These are phyloP conservation scores for Acanthisitta chloris DNA, from an alignment of 2,113 vertebrate species.

Conservation along the genomic window DNA sequence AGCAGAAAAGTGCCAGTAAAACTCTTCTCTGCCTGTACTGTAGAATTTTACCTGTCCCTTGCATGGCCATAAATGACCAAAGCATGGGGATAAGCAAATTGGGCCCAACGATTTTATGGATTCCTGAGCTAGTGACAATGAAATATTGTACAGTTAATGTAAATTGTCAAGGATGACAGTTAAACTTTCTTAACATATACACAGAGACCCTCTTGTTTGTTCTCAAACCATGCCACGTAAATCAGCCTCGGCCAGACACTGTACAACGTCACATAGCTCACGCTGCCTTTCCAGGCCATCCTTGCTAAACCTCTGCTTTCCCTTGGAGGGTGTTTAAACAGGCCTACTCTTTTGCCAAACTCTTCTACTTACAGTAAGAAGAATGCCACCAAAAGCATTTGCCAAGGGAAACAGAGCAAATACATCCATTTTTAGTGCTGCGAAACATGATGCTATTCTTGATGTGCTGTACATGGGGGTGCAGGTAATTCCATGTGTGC, in stretches of 20 bases:
- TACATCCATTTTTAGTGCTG: not conserved
- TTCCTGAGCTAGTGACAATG: not conserved
- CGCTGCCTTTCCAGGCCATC: not conserved
- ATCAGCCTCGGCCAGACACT: not conserved
- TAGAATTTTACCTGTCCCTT: not conserved
- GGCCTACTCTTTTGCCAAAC: not conserved
- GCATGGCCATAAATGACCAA: not conserved
- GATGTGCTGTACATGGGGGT: not conserved
- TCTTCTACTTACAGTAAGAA: not conserved
- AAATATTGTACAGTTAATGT: not conserved
- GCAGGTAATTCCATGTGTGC: not conserved
- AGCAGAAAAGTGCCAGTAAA: not conserved
- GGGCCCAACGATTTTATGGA: not conserved
- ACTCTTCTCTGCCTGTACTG: not conserved
- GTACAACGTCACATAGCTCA: not conserved
- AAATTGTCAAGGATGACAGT: not conserved
- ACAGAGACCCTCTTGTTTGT: conserved; percentile 19
- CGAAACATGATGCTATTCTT: not conserved
- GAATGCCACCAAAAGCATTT: not conserved
- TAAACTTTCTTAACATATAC: not conserved
- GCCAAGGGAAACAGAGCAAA: not conserved
- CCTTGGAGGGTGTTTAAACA: not conserved
- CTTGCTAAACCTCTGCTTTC: not conserved
- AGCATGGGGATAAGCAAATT: not conserved
- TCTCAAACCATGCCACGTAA: not conserved